Evolutionary conservation across 1,140 invertebrate genomes (phyloP).

Genomic region (Xylocopa sonorina): DNA sequence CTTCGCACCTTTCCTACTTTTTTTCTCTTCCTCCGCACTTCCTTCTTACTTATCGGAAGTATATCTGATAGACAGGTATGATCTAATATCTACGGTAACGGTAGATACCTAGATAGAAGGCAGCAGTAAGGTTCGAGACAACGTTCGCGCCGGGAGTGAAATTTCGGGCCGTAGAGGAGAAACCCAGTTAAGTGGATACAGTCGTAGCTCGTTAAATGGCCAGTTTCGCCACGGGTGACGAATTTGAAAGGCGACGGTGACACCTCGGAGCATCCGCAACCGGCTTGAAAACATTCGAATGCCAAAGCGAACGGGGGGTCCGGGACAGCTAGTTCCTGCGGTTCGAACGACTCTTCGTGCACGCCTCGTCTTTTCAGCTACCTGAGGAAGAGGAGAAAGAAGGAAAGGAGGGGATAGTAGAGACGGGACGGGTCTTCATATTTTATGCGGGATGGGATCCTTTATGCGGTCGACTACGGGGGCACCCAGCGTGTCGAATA

Average conservation of each 20-base stretch:
- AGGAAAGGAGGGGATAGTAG: not conserved
- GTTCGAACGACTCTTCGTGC: constrained; percentile 50
- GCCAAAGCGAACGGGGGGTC: constrained; percentile 32
- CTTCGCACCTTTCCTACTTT: constrained; percentile 38
- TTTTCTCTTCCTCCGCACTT: constrained; percentile 21
- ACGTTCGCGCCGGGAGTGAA: too few relatives aligned
- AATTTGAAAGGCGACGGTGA: constrained; percentile 65
- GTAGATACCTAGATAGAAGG: too few relatives aligned
- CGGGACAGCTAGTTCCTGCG: constrained; percentile 53
- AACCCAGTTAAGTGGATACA: constrained; percentile 60
- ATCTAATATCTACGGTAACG: too few relatives aligned
- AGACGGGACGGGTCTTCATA: constrained; percentile 66
- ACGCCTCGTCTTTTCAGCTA: constrained; percentile 64
- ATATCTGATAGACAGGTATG: too few relatives aligned
- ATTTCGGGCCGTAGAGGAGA: not conserved
- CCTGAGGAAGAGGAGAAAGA: constrained; percentile 60
- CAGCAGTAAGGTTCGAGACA: too few relatives aligned
- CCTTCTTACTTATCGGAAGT: constrained; percentile 2
- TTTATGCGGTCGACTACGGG: constrained; percentile 75
- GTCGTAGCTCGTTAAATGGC: constrained; percentile 61
- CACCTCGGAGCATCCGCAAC: constrained; percentile 57
- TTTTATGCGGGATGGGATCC: constrained; percentile 73
- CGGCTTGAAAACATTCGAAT: constrained; percentile 53
- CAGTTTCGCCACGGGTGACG: constrained; percentile 62
- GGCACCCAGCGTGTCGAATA: constrained; percentile 77